Evolutionary conservation across 2,888 invertebrate genomes (phyloP), one percentile per base, ranked within the genome.

Genomic region (Apoda limacodes): DNA sequence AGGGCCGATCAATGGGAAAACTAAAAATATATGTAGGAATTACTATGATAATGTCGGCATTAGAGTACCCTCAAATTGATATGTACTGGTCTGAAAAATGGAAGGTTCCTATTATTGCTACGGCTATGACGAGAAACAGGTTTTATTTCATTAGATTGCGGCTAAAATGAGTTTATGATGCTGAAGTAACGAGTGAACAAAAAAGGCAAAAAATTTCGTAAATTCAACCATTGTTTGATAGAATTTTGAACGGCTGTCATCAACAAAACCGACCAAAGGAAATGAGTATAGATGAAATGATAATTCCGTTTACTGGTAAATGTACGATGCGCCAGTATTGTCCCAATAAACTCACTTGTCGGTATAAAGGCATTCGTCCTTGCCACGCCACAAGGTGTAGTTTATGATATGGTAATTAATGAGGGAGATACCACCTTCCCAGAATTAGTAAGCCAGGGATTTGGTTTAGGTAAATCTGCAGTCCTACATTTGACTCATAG

Each of bases 331-430:
- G 27, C 10, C 43, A 43, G 17, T 41, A 38, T 28, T 38, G 40
- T 22, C 34, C 44, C 3, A 29, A 28, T 3, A 46, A 44, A 23
- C 37, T 34, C 2, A 38, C 43, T 40, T 4, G 26, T 27, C n/a
- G 42, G 45, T 1, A 13, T 46, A 2, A 45, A 45, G 32, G 37
- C 28, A 2, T 46, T 45, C 28, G 40, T 46, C 7, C 31, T 40
- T 12, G 32, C 44, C 29, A 23, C 45, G 22, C 44, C 43, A 6
- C 9, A 32, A 9, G 25, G 41, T 5, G 26, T 47, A 10, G 35
- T 44, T 4, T 38, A 31, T n/a, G 37, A 44, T 26, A 34, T 40
- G 12, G n/a, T n/a, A n/a, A n/a, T n/a, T n/a, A n/a, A n/a, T n/a
- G n/a, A n/a, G n/a, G n/a, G n/a, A n/a, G n/a, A 32, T 7, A 39